These are phyloP conservation scores for Halcyon malimbica DNA, from an alignment of 2,113 vertebrate species.

Conservation along the genomic window DNA sequence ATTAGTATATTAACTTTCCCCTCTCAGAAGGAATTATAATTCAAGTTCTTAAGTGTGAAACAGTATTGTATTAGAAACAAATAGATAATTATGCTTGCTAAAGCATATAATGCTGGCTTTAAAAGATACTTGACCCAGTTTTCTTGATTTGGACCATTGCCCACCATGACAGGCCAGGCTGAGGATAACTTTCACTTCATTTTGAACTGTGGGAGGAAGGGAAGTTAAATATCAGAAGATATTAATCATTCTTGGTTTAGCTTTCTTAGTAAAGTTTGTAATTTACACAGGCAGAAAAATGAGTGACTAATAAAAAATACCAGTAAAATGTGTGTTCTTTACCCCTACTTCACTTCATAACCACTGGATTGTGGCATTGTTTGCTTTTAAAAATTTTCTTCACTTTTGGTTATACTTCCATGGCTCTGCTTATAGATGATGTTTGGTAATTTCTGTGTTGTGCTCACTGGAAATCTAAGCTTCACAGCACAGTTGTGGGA, in stretches of 20 bases:
- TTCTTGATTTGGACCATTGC: constrained; percentile 51
- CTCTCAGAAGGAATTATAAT: background rate
- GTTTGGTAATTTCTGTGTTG: background rate
- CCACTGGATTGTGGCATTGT: background rate
- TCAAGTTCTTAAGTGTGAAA: background rate
- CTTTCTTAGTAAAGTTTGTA: constrained; percentile 17
- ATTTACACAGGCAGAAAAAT: background rate
- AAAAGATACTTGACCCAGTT: constrained; percentile 59
- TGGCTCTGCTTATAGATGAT: background rate
- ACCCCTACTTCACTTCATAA: background rate
- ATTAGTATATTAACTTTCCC: background rate
- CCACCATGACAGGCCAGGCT: constrained; percentile 20
- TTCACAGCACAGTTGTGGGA: background rate
- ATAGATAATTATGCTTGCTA: constrained; percentile 4
- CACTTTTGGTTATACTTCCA: background rate
- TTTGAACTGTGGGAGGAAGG: constrained; percentile 12
- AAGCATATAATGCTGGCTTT: constrained; percentile 3
- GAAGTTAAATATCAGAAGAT: constrained; percentile 42
- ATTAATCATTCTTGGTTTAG: constrained; percentile 24
- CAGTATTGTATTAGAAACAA: background rate
- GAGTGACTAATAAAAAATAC: background rate
- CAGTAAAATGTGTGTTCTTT: background rate
- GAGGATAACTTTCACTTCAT: constrained; percentile 38
- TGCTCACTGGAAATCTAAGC: background rate
- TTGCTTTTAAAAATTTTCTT: background rate